phyloP scores from a whole-genome alignment of 2,113 vertebrate species.

The Channa argus region DNA sequence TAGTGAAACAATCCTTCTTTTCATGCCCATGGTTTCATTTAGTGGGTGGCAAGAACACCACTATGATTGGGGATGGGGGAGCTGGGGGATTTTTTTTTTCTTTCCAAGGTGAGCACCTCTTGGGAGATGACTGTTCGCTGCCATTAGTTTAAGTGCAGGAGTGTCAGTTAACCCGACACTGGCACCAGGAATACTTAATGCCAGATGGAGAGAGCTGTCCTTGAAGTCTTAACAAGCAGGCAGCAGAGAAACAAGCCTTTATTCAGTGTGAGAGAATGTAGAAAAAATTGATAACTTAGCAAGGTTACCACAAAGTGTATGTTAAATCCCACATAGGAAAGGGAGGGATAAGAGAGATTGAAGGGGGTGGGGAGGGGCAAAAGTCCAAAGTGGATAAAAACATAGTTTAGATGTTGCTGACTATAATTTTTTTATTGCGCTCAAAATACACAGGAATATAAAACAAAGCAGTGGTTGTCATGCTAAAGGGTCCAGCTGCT shows the following conservation, averaged over 20 bases:
- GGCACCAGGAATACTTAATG: constrained; percentile 85
- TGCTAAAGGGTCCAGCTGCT: constrained; percentile 83
- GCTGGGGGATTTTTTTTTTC: constrained; percentile 68
- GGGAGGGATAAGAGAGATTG: constrained; percentile 77
- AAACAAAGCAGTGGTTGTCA: constrained; percentile 88
- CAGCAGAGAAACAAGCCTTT: constrained; percentile 83
- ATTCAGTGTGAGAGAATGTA: constrained; percentile 82
- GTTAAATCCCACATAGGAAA: constrained; percentile 86
- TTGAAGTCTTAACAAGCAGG: constrained; percentile 86
- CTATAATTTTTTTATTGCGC: constrained; percentile 86
- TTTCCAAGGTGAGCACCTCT: constrained; percentile 81
- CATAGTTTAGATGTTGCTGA: constrained; percentile 87
- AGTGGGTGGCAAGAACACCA: constrained; percentile 79
- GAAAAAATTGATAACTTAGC: constrained; percentile 87
- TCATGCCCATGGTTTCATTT: constrained; percentile 78
- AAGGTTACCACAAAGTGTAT: constrained; percentile 87
- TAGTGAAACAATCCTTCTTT: constrained; percentile 82
- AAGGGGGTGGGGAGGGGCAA: constrained; percentile 75
- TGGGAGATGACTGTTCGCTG: constrained; percentile 80
- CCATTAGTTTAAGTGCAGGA: constrained; percentile 83
- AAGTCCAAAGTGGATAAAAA: constrained; percentile 83
- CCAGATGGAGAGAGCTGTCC: constrained; percentile 86
- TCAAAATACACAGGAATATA: constrained; percentile 80
- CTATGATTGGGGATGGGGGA: constrained; percentile 81
- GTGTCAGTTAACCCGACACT: constrained; percentile 86